Conservation (phyloP, 2,888 invertebrate species). For the Polydrusus cervinus region DNA sequence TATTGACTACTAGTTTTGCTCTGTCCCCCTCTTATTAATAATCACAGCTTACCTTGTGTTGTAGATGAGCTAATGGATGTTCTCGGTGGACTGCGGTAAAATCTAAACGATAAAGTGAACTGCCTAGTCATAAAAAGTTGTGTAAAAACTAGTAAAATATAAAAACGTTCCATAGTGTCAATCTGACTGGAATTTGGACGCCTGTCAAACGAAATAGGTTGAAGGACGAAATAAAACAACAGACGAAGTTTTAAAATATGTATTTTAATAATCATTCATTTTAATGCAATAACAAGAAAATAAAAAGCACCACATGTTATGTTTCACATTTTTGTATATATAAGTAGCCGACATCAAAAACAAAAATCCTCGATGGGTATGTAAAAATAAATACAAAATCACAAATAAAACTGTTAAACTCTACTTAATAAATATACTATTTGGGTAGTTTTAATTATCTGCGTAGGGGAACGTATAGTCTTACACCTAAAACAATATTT, state of each 20-base stretch:
- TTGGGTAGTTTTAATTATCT: conserved; percentile 7
- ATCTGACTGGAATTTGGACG: conserved; percentile 8
- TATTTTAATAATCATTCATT: conserved; percentile 37
- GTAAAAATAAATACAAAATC: conserved; percentile 26
- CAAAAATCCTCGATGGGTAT: conserved; percentile 24
- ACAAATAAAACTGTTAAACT: conserved; percentile 18
- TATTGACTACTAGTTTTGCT: no score
- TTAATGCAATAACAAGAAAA: conserved; percentile 50
- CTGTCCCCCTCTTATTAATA: no score
- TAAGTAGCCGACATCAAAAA: conserved; percentile 34
- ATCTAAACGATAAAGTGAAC: background rate
- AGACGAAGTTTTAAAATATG: conserved; percentile 29
- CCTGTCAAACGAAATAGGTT: background rate
- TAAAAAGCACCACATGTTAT: conserved; percentile 46
- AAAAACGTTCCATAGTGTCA: conserved; percentile 26
- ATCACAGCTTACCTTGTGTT: no score
- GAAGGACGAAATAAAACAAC: background rate
- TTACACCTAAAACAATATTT: background rate
- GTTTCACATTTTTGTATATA: conserved; percentile 41
- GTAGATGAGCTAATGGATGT: background rate
- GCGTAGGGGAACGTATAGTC: background rate
- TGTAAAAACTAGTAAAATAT: conserved; percentile 37
- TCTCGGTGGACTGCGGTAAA: background rate
- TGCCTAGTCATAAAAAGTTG: conserved; percentile 4
- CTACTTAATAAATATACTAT: conserved; percentile 10